phyloP scores from a whole-genome alignment of 2,797 vertebrate genomes.

The Staurois parvus region DNA sequence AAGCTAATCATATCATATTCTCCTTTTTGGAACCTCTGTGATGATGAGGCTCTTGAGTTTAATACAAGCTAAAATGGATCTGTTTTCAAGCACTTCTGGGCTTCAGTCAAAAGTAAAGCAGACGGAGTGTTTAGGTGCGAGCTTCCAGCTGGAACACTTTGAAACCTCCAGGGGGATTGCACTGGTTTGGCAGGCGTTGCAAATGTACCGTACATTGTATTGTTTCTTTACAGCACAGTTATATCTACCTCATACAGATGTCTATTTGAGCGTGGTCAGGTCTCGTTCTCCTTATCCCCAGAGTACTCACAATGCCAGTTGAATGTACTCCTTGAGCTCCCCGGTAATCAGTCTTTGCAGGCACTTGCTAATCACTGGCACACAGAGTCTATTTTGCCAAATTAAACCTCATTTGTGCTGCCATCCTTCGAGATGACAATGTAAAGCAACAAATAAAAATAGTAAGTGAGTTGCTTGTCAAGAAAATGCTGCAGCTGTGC shows the following conservation, averaged over 20 bases:
- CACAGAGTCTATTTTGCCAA: background rate
- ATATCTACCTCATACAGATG: slow-evolving; percentile 25
- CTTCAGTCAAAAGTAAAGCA: background rate
- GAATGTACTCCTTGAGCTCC: background rate
- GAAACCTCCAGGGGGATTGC: background rate
- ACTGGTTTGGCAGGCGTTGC: slow-evolving; percentile 2
- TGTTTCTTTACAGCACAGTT: background rate
- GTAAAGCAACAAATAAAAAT: too few species aligned
- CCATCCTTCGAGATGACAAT: background rate
- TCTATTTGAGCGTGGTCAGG: background rate
- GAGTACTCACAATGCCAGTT: background rate
- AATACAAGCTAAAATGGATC: background rate
- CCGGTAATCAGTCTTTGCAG: background rate
- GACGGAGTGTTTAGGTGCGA: background rate
- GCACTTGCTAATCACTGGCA: background rate
- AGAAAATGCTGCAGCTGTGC: too few species aligned
- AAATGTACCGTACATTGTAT: background rate
- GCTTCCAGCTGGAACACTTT: slow-evolving; percentile 12
- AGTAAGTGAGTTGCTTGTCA: too few species aligned
- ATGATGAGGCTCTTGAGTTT: background rate
- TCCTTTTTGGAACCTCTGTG: background rate
- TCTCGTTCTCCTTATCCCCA: background rate
- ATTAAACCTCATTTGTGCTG: background rate
- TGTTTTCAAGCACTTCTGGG: background rate
- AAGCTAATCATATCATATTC: background rate